Evolutionary conservation across 1,140 invertebrate genomes (phyloP), one percentile per base, ranked within the genome.

Genomic region (Solen grandis): DNA sequence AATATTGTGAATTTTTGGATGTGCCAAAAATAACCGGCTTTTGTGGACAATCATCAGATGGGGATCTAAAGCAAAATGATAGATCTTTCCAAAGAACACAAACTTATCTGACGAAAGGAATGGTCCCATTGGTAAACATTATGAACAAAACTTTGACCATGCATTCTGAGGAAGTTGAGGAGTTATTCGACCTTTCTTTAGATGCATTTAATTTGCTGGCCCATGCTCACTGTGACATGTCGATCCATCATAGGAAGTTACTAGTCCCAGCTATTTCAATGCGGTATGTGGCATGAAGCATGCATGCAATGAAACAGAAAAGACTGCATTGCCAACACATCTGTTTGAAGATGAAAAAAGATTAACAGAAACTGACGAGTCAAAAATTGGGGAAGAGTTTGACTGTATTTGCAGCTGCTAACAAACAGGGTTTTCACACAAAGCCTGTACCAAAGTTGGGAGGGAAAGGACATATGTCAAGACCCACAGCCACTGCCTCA

Each of bases 61-160:
- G 25, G 19, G 57, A 59, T 1, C 22, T 59, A 31, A 59, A 59
- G 35, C 57, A 27, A 31, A 31, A 31, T 2, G 57, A 59, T 29
- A 59, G 19, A 25, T 59, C 25, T 13, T 29, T 59, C 3, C 57
- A 59, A 29, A 59, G 57, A 19, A 29, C 25, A 4, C 57, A 59
- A 22, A 3, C 25, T 59, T 59, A 59, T 4, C 54, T 59, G 4
- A 59, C 57, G 1, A 59, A 59, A 59, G 57, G 57, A 2, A 59
- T 59, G 57, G 35, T 25, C 25, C 57, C 57, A 31, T 3, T 59
- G 3, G 19, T 29, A 31, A 25, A 25, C 2, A 59, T 59, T 8
- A 59, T 59, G 57, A 59, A 59, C 25, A 59, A 25, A 57, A 57
- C 54, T 10, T 27, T 57, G 29, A n/a, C 5, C n/a, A 57, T 57